A percentile compares a stretch with the other conserved stretches of the same genome.
Evolutionary conservation across 2,888 invertebrate genomes (phyloP).

Genomic region (Eledona agricola): DNA sequence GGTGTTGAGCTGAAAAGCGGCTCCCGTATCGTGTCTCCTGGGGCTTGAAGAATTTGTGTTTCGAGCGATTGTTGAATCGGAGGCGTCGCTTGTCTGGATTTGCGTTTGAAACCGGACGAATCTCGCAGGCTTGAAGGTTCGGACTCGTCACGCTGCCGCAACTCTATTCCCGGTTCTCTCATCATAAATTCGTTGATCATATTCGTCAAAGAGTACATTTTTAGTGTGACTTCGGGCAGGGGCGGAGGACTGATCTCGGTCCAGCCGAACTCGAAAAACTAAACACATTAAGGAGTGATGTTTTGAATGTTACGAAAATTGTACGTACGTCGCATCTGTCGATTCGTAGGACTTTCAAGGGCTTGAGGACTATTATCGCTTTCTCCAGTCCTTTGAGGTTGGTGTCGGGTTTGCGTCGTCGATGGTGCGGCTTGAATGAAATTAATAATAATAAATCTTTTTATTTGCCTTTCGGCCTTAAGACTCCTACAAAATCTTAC

Average conservation of each 20-base stretch:
- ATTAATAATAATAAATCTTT: too few relatives aligned
- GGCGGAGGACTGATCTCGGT: conserved; percentile 1
- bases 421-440: too few relatives aligned
- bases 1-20: too few relatives aligned
- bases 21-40: too few relatives aligned
- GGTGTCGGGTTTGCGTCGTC: too few relatives aligned
- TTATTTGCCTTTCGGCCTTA: too few relatives aligned
- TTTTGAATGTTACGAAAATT: not conserved
- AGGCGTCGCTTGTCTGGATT: not conserved
- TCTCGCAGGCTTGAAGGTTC: not conserved
- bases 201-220: not conserved
- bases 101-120: not conserved
- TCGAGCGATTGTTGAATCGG: too few relatives aligned
- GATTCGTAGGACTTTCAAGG: not conserved
- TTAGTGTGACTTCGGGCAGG: not conserved
- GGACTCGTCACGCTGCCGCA: not conserved
- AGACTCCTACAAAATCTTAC: too few relatives aligned
- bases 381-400: not conserved
- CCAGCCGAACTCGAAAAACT: not conserved
- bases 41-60: too few relatives aligned
- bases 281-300: not conserved
- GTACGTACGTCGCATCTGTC: conserved; percentile 1
- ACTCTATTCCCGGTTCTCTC: not conserved
- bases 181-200: not conserved
- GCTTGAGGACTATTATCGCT: not conserved